phyloP scores from a whole-genome alignment of 2,113 vertebrate genomes.

The Calidris pugnax region DNA sequence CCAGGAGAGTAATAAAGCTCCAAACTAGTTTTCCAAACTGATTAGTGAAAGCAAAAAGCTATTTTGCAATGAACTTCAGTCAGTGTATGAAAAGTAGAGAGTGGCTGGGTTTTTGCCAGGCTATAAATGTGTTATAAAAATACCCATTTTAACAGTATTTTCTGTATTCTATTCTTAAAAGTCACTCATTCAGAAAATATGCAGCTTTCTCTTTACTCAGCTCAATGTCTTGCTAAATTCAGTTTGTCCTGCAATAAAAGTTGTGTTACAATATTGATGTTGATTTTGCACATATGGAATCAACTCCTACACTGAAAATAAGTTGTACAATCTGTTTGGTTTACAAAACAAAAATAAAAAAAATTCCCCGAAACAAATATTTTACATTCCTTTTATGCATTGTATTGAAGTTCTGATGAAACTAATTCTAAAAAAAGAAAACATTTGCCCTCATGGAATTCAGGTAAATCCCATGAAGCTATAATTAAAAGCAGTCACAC shows the following conservation, averaged over 20 bases:
- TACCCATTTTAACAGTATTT: not conserved
- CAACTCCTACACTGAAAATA: constrained; percentile 32
- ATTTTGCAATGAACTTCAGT: not conserved
- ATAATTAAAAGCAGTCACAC: constrained; percentile 52
- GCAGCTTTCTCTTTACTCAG: not conserved
- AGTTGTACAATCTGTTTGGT: constrained; percentile 35
- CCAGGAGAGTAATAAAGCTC: not conserved
- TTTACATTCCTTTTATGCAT: constrained; percentile 62
- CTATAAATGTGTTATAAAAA: not conserved
- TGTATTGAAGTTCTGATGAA: constrained; percentile 42
- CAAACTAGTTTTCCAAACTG: not conserved
- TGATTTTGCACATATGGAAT: constrained; percentile 57
- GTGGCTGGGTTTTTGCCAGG: not conserved
- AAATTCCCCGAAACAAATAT: constrained; percentile 58
- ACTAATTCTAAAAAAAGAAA: constrained; percentile 53
- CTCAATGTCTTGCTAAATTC: not conserved
- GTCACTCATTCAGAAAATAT: not conserved
- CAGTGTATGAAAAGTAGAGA: not conserved
- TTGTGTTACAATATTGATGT: not conserved
- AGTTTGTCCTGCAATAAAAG: not conserved
- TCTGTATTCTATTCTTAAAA: not conserved
- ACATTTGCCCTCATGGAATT: constrained; percentile 54
- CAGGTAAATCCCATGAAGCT: constrained; percentile 49
- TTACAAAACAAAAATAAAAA: constrained; percentile 63
- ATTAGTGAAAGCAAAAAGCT: not conserved